Percentiles rank a stretch among this genome's conserved stretches.
Evolutionary conservation across 1,140 invertebrate genomes (phyloP).

Genomic region (Drosophila setifemur): DNA sequence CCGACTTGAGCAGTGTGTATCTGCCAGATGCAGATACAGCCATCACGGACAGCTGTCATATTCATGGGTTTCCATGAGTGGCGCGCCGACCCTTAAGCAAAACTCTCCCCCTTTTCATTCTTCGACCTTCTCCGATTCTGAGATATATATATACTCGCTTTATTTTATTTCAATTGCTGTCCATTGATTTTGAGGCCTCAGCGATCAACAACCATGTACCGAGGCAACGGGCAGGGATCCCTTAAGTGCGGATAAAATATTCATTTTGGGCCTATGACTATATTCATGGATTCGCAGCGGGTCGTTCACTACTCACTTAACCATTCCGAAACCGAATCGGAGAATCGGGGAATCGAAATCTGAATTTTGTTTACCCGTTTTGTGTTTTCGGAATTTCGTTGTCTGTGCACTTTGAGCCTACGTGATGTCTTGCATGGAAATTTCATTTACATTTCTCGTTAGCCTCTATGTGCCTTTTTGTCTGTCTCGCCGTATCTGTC

Average conservation of each 20-base stretch:
- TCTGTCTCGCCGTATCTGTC: not conserved
- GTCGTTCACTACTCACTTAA: slow-evolving; percentile 15
- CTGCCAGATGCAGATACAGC: not conserved
- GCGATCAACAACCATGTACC: slow-evolving; percentile 8
- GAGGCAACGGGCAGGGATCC: not conserved
- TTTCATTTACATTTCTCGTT: slow-evolving; percentile 56
- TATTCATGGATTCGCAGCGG: slow-evolving; percentile 16
- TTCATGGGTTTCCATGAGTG: slow-evolving; percentile 6
- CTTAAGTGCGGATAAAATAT: not conserved
- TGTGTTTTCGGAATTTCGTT: slow-evolving; percentile 24
- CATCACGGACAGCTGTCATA: slow-evolving; percentile 28
- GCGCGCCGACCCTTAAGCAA: slow-evolving; percentile 1
- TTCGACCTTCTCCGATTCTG: not conserved
- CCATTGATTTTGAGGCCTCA: not conserved
- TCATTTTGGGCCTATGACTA: slow-evolving; percentile 5
- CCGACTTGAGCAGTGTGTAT: slow-evolving; percentile 6
- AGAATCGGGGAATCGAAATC: slow-evolving; percentile 14
- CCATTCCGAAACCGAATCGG: not conserved
- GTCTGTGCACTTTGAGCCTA: slow-evolving; percentile 49
- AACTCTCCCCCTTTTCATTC: slow-evolving; percentile 2
- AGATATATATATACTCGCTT: not conserved
- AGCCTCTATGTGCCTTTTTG: not conserved
- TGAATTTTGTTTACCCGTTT: slow-evolving; percentile 22
- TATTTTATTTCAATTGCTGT: too few species aligned
- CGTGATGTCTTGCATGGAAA: slow-evolving; percentile 64